These are phyloP conservation scores for Hypercompe scribonia DNA, from an alignment of 2,888 invertebrate species.

Conservation along the genomic window DNA sequence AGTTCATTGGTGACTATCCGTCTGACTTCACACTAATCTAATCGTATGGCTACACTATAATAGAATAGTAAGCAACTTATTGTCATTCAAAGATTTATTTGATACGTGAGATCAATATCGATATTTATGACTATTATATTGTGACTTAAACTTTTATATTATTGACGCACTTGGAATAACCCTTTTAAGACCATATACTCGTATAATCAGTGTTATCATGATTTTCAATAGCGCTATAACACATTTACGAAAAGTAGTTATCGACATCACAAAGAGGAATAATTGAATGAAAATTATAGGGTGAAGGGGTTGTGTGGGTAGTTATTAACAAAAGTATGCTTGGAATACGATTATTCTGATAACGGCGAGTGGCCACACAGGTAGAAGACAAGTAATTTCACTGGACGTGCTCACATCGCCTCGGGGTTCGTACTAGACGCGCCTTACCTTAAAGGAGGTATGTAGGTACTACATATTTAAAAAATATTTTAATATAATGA, in stretches of 20 bases:
- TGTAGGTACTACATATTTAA: not conserved
- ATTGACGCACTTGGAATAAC: slow-evolving; percentile 32
- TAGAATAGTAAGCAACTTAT: slow-evolving; percentile 69
- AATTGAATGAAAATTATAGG: slow-evolving; percentile 49
- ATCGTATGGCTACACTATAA: slow-evolving; percentile 57
- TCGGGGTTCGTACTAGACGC: slow-evolving; percentile 61
- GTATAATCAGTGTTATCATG: slow-evolving; percentile 7
- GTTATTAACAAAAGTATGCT: slow-evolving; percentile 40
- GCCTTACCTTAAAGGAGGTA: slow-evolving; percentile 54
- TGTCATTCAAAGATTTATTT: slow-evolving; percentile 71
- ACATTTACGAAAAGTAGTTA: slow-evolving; percentile 34
- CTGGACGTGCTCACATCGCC: slow-evolving; percentile 64
- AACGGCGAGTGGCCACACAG: slow-evolving; percentile 71
- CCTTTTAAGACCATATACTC: not conserved
- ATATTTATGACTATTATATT: slow-evolving; percentile 66
- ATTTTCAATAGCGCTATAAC: slow-evolving; percentile 17
- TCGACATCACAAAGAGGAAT: slow-evolving; percentile 42
- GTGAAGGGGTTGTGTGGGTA: slow-evolving; percentile 34
- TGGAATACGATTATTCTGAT: slow-evolving; percentile 40
- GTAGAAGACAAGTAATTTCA: slow-evolving; percentile 60
- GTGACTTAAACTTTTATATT: slow-evolving; percentile 63
- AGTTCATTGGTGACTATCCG: slow-evolving; percentile 36
- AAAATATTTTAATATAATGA: not conserved
- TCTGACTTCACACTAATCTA: slow-evolving; percentile 59
- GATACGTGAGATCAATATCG: slow-evolving; percentile 76